Evolutionary conservation across 1,140 invertebrate species (phyloP).

Genomic region (Manduca sexta): DNA sequence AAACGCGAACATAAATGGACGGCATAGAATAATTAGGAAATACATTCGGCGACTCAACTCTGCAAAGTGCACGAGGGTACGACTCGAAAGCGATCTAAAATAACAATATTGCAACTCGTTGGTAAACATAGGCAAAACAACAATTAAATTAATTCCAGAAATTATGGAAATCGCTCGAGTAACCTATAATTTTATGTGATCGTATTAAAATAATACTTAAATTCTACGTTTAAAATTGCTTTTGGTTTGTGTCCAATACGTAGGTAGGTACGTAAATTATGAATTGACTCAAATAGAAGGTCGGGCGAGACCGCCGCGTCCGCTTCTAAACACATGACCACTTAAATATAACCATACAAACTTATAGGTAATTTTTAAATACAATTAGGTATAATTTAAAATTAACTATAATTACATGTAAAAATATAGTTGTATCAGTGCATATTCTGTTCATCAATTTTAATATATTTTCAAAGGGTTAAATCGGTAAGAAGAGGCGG

Average conservation of each 20-base stretch:
- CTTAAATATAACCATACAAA: constrained; percentile 39
- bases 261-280: constrained; percentile 42
- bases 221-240: constrained; percentile 48
- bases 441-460: constrained; percentile 23
- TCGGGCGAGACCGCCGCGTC: constrained; percentile 7
- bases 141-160: constrained; percentile 10
- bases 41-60: constrained; percentile 4
- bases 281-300: constrained; percentile 51
- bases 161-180: background rate
- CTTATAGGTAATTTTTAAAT: constrained; percentile 33
- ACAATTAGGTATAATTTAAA: constrained; percentile 35
- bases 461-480: constrained; percentile 11
- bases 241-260: constrained; percentile 28
- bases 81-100: no score
- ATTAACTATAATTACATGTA: constrained; percentile 41
- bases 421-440: constrained; percentile 42
- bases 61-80: no score
- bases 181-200: constrained; percentile 13
- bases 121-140: constrained; percentile 27
- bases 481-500: constrained; percentile 23
- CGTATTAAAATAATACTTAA: constrained; percentile 38
- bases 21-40: constrained; percentile 50
- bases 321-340: constrained; percentile 13
- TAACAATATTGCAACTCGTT: constrained; percentile 13
- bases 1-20: constrained; percentile 56